Conservation (phyloP, 2,113 vertebrate genomes). For the Tonatia bakeri region DNA sequence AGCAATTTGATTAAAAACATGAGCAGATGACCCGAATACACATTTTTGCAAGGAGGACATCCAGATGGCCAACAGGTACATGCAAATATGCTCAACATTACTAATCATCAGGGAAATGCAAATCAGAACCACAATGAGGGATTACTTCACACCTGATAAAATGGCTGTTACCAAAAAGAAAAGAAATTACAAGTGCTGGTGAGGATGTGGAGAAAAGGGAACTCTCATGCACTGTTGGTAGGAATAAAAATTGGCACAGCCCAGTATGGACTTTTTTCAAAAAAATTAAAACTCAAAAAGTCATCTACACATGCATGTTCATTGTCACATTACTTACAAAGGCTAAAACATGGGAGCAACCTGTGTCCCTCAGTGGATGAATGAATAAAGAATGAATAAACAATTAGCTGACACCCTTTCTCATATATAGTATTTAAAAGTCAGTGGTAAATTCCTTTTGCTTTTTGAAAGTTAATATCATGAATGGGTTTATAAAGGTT, state of each 20-base stretch:
- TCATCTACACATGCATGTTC: background rate
- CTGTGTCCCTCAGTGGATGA: background rate
- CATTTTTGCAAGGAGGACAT: background rate
- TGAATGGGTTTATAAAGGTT: background rate
- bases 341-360: background rate
- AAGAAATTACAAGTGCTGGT: background rate
- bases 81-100: background rate
- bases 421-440: background rate
- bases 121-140: background rate
- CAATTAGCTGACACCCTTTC: background rate
- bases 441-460: background rate
- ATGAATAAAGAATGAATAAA: background rate
- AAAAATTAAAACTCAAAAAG: background rate
- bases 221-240: background rate
- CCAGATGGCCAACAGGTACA: background rate
- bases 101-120: background rate
- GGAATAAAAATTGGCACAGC: background rate
- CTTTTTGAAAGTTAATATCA: background rate
- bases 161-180: background rate
- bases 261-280: background rate
- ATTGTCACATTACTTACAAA: background rate
- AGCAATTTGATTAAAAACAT: background rate
- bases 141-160: background rate
- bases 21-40: background rate
- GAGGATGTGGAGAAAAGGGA: background rate